Conservation (phyloP, 2,888 invertebrate genomes). For the Synanthedon tipuliformis region DNA sequence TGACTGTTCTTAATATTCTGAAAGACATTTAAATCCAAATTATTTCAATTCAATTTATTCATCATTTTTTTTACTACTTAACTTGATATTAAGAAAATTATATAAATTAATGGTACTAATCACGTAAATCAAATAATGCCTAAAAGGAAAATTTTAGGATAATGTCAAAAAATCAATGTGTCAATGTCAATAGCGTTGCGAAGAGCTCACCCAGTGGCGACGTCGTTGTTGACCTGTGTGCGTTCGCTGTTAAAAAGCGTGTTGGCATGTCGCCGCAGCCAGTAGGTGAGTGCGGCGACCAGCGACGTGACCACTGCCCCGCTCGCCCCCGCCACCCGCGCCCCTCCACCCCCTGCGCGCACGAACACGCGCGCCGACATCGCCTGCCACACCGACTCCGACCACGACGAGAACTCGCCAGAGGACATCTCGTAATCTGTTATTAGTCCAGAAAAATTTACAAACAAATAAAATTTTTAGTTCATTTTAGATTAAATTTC, state of each 20-base stretch:
- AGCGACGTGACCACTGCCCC: slow-evolving; percentile 29
- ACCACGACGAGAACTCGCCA: slow-evolving; percentile 86
- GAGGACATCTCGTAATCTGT: slow-evolving; percentile 82
- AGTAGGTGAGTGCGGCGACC: slow-evolving; percentile 38
- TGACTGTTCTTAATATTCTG: slow-evolving; percentile 54
- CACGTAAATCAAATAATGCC: too few relatives aligned
- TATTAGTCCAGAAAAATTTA: too few relatives aligned
- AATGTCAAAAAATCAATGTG: background rate
- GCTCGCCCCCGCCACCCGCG: slow-evolving; percentile 27
- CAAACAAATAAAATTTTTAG: too few relatives aligned
- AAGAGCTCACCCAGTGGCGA: slow-evolving; percentile 30
- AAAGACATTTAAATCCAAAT: slow-evolving; percentile 17
- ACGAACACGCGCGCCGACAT: slow-evolving; percentile 83
- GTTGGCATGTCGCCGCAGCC: slow-evolving; percentile 28
- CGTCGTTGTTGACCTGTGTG: slow-evolving; percentile 17
- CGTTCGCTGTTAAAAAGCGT: slow-evolving; percentile 25
- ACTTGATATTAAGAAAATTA: too few relatives aligned
- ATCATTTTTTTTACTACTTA: too few relatives aligned
- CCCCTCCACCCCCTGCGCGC: slow-evolving; percentile 71
- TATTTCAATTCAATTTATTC: too few relatives aligned
- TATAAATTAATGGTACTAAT: too few relatives aligned
- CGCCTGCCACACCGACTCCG: slow-evolving; percentile 86
- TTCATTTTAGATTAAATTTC: too few relatives aligned
- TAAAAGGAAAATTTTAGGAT: too few relatives aligned
- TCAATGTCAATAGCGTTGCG: background rate